Conservation (phyloP, 2,888 invertebrate species). For the Perizoma affinitatum region DNA sequence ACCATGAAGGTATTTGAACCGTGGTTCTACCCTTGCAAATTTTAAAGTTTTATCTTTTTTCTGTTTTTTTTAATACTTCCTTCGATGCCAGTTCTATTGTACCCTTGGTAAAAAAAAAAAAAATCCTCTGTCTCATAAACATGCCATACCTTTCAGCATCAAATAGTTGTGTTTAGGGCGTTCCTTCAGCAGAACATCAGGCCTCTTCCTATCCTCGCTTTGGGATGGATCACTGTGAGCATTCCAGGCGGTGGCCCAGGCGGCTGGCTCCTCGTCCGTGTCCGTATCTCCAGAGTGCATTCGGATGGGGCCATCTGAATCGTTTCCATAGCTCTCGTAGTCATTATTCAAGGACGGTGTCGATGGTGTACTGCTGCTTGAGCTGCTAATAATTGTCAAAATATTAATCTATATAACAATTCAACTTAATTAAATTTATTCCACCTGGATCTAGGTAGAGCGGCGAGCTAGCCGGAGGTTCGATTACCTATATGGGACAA, state of each 20-base stretch:
- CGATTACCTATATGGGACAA: too few species aligned
- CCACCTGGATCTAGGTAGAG: too few species aligned
- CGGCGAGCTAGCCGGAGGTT: too few species aligned
- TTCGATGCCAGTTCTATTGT: too few species aligned
- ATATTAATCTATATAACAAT: too few species aligned
- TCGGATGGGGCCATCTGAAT: slow-evolving; percentile 49
- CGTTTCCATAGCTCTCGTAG: slow-evolving; percentile 47
- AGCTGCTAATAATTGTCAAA: neutral
- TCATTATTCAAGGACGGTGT: slow-evolving; percentile 26
- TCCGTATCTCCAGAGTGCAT: slow-evolving; percentile 55
- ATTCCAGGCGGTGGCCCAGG: slow-evolving; percentile 20
- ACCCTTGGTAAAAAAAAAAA: too few species aligned
- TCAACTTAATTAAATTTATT: too few species aligned
- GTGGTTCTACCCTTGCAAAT: too few species aligned
- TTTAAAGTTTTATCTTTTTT: too few species aligned
- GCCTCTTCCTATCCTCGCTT: slow-evolving; percentile 9
- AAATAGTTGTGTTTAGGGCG: slow-evolving; percentile 88
- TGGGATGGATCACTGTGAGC: neutral
- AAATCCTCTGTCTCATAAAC: neutral
- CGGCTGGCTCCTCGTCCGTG: slow-evolving; percentile 63
- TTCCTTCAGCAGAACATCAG: slow-evolving; percentile 79
- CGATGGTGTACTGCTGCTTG: slow-evolving; percentile 44
- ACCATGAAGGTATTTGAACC: too few species aligned
- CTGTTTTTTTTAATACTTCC: too few species aligned
- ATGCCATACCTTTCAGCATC: slow-evolving; percentile 74